Evolutionary conservation across 2,797 vertebrate species (phyloP), one percentile per base, ranked within the genome.

Genomic region (Falco cherrug): DNA sequence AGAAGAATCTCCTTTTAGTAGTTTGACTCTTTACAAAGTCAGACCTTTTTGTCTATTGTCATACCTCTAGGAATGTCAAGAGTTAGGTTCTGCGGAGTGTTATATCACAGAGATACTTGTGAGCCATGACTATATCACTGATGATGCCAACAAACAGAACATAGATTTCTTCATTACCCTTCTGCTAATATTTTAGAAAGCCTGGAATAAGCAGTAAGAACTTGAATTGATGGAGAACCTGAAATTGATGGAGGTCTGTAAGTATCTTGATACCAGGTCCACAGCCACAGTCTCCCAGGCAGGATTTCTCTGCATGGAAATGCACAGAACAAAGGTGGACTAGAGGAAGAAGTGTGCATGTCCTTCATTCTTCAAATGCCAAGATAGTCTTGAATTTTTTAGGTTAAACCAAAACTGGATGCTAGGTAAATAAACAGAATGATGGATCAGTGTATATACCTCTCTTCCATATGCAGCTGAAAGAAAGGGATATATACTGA

Each of bases 341-440:
- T 54, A 16, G 16, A 76, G 39, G 51, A 83, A 56, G 26, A 59
- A 41, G 8, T 17, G 28, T 48, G 28, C 16, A 16, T 0, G 0
- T 13, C 5, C 63, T 61, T 70, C 41, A 43, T 43, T 87, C 81
- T 74, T 82, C 26, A 37, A 73, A 73, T 60, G 22, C 10, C 22
- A 77, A n/a, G 25, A 13, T 25, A 19, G 10, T 47, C 29, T 28
- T 26, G 10, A 73, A 31, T 81, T 87, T 84, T 77, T 84, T 17
- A 29, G 17, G 8, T 87, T 59, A 74, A 81, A 74, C 5, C 18
- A 50, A 69, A 84, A 31, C 9, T 35, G 61, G 47, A 43, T 0
- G 5, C 16, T 37, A 26, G 31, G n/a, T 64, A 87, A 83, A 59
- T 11, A 57, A 88, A 33, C 21, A 68, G 45, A 84, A 31, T 16